Conservation (phyloP, 1,140 invertebrate species). For the Asbolus verrucosus region DNA sequence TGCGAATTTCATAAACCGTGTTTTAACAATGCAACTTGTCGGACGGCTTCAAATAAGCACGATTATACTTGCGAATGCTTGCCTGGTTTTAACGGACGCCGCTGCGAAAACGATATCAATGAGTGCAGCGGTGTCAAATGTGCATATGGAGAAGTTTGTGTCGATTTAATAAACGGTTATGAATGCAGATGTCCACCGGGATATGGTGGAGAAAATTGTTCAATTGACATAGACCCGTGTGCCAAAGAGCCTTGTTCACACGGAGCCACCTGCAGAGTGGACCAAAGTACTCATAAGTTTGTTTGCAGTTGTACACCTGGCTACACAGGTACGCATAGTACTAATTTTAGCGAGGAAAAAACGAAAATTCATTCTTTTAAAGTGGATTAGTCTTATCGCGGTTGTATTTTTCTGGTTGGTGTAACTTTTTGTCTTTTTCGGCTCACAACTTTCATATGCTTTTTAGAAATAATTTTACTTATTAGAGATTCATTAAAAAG, state of each 20-base stretch:
- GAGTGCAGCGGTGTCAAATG: slow-evolving; percentile 78
- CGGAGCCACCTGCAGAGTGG: slow-evolving; percentile 75
- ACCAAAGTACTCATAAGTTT: slow-evolving; percentile 49
- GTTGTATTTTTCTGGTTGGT: no score
- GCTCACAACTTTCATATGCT: no score
- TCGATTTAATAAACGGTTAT: slow-evolving; percentile 75
- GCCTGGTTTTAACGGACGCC: slow-evolving; percentile 76
- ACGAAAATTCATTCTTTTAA: no score
- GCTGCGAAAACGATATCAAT: slow-evolving; percentile 83
- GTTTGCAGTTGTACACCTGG: slow-evolving; percentile 82
- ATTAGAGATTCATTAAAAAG: no score
- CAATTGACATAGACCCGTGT: slow-evolving; percentile 77
- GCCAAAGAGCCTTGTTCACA: slow-evolving; percentile 74
- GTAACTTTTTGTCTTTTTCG: slow-evolving; percentile 5
- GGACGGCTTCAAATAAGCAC: slow-evolving; percentile 64
- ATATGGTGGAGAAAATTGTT: slow-evolving; percentile 78
- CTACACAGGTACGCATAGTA: slow-evolving; percentile 71
- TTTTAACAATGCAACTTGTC: slow-evolving; percentile 78
- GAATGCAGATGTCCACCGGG: slow-evolving; percentile 77
- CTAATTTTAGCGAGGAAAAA: no score
- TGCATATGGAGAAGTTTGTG: slow-evolving; percentile 73
- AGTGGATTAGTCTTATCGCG: no score
- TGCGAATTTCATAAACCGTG: slow-evolving; percentile 76
- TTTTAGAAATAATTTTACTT: no score
- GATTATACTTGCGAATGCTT: slow-evolving; percentile 71